These are phyloP conservation scores for Papilio gigon DNA, from an alignment of 2,888 invertebrate species.

Conservation along the genomic window DNA sequence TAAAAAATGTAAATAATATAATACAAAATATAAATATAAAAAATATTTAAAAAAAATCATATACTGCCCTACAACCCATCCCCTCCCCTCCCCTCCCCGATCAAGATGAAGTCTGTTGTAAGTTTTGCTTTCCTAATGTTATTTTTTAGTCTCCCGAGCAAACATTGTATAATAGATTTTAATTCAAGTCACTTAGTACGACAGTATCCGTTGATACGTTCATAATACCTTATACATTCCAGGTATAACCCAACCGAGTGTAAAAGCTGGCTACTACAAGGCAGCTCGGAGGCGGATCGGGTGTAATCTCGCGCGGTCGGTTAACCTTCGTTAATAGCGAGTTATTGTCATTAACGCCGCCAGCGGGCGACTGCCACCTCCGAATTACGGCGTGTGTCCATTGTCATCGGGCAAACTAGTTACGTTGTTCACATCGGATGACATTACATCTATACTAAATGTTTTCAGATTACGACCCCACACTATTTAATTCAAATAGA, in stretches of 20 bases:
- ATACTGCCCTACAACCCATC: too few species aligned
- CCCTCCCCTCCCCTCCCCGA: too few species aligned
- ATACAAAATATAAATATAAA: too few species aligned
- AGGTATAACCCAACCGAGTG: conserved; percentile 48
- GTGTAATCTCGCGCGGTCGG: conserved; percentile 49
- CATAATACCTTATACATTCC: conserved; percentile 48
- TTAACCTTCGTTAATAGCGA: conserved; percentile 63
- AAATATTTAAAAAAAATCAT: too few species aligned
- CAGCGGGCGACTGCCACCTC: conserved; percentile 58
- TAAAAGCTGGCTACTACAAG: conserved; percentile 42
- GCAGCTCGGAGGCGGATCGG: conserved; percentile 40
- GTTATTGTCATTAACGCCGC: conserved; percentile 75
- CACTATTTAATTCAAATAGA: neutral
- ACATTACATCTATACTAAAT: neutral
- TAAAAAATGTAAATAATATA: too few species aligned
- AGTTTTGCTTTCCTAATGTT: neutral
- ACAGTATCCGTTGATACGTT: conserved; percentile 26
- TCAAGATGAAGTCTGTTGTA: too few species aligned
- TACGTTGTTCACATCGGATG: neutral
- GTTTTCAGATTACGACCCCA: neutral
- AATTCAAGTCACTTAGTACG: conserved; percentile 34
- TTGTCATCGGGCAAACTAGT: conserved; percentile 45
- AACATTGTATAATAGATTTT: conserved; percentile 24
- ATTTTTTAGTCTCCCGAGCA: conserved; percentile 3
- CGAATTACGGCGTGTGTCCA: conserved; percentile 55